These are phyloP conservation scores for Crax fasciolata DNA, from an alignment of 2,797 vertebrate genomes.

Conservation along the genomic window DNA sequence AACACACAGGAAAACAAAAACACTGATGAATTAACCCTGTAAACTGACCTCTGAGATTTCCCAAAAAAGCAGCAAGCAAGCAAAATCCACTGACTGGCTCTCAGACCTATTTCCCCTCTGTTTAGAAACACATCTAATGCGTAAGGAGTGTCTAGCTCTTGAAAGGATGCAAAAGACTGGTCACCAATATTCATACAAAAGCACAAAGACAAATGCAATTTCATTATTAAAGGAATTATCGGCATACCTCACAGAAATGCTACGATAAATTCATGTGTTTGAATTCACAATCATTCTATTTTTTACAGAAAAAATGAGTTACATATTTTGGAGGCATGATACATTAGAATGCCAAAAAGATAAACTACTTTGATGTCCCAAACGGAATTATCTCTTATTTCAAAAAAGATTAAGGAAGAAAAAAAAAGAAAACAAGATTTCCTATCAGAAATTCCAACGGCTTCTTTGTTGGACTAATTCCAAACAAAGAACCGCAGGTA, in stretches of 20 bases:
- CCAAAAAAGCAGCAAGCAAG: not conserved
- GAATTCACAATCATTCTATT: not conserved
- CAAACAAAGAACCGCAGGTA: conserved; percentile 26
- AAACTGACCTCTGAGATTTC: not conserved
- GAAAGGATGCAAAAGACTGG: not conserved
- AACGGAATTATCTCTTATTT: not conserved
- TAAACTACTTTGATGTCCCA: not conserved
- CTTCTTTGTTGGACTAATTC: conserved; percentile 10
- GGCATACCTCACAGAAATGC: not conserved
- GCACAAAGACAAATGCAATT: not conserved
- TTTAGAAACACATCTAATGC: not conserved
- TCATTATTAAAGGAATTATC: not conserved
- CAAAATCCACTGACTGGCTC: not conserved
- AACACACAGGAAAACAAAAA: not conserved
- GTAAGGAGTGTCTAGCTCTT: not conserved
- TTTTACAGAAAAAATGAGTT: not conserved
- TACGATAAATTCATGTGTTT: not conserved
- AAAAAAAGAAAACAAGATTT: not conserved
- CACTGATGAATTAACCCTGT: not conserved
- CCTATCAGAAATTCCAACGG: conserved; percentile 10
- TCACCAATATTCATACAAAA: not conserved
- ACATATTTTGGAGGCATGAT: not conserved
- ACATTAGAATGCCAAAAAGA: not conserved
- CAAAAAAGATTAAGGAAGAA: not conserved
- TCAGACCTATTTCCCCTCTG: not conserved